Conservation (phyloP, 2,113 vertebrate genomes). For the Marcusenius ussheri region DNA sequence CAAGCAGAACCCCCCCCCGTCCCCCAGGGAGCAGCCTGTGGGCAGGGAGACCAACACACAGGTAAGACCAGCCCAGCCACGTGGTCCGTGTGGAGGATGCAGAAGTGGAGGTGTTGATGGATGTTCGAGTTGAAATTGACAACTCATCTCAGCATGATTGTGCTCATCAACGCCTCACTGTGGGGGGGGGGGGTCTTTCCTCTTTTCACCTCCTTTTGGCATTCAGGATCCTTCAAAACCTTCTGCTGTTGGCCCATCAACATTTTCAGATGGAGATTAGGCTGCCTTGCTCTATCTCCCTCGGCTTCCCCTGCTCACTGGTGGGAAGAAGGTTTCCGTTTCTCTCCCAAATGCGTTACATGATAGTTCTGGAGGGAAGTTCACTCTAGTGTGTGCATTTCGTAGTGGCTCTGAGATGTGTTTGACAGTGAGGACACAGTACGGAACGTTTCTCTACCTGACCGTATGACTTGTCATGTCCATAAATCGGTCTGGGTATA, state of each 20-base stretch:
- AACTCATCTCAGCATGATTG: not conserved
- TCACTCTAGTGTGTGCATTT: not conserved
- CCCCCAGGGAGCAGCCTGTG: conserved; percentile 65
- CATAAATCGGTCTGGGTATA: not conserved
- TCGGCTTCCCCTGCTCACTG: not conserved
- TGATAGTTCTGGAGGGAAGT: not conserved
- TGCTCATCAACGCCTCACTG: not conserved
- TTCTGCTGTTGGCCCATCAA: not conserved
- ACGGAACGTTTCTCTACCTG: not conserved
- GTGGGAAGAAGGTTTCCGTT: not conserved
- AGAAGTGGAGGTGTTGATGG: not conserved
- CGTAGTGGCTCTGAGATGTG: not conserved
- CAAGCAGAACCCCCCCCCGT: conserved; percentile 30
- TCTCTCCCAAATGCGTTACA: not conserved
- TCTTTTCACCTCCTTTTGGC: not conserved
- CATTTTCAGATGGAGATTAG: not conserved
- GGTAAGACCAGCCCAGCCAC: conserved; percentile 41
- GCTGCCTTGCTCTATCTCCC: not conserved
- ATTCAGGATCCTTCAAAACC: not conserved
- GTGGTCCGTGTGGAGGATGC: not conserved
- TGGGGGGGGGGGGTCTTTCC: not conserved
- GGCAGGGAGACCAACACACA: conserved; percentile 66
- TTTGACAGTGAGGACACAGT: not conserved
- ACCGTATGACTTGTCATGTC: not conserved
- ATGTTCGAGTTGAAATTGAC: not conserved